Base-by-base conservation (phyloP, 1,140 invertebrate genomes). In the Drosophila tsacasi region DNA sequence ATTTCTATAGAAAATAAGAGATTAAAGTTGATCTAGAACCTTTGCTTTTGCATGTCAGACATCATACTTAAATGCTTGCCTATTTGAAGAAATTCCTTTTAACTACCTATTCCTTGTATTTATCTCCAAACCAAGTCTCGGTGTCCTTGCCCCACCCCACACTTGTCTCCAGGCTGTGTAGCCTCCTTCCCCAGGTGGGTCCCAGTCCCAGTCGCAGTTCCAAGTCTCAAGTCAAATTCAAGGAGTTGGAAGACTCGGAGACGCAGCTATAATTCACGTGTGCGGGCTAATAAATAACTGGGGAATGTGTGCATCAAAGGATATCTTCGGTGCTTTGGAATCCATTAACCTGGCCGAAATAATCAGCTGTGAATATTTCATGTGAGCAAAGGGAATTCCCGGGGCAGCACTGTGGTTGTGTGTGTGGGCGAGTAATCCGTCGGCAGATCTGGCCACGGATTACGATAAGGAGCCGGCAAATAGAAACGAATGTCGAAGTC, bases 401-500 rank as follows among this genome's bases (percentile, higher is more conserved):
- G 23, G 23, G 32, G 59, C 42, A 37, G 32, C 42, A 65, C 40
- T 49, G 35, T 50, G 23, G 10, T 15, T 17, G 7, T 47, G 21
- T 25, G 46, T 17, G 23, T 27, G 81, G 40, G 63, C 3, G 35
- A 58, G 50, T 55, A 69, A 66, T 62, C 42, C 39, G 17, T 37
- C 37, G 49, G 42, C 25, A 39, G 23, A 55, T 61, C 15, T 37
- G 79, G 12, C 30, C 40, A 59, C 32, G 83, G 83, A 81, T 87
- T 87, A 83, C 47, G 83, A 87, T 87, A 89, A 83, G 77, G 64
- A 83, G 58, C 67, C 71, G 83, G 68, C 80, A 91, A 91, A 92
- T 92, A 89, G 89, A 92, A 92, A 92, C 83, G 82, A 90, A 92
- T 91, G 89, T 87, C 86, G 63, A 79, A 84, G 79, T 66, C 82